Evolutionary conservation across 2,888 invertebrate species (phyloP).

Genomic region (Xylota sylvarum): DNA sequence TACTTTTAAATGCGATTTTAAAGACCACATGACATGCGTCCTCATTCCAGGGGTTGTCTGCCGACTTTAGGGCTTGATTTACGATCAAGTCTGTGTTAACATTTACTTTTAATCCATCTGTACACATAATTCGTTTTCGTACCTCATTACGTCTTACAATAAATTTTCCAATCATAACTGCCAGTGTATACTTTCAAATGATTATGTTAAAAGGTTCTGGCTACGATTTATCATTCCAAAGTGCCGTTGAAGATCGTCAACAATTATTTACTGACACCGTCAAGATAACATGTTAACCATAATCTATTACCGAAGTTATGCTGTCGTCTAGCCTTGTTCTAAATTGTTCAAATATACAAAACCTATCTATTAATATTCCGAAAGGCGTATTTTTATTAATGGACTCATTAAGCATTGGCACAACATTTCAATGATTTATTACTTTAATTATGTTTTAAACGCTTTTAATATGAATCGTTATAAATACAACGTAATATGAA

Average conservation of each 20-base stretch:
- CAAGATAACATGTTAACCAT: background rate
- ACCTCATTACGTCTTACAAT: background rate
- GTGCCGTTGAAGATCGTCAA: background rate
- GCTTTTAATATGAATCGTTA: too few relatives aligned
- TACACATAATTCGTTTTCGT: slow-evolving; percentile 1
- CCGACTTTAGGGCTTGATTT: background rate
- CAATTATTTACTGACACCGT: background rate
- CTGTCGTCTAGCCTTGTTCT: background rate
- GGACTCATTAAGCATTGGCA: background rate
- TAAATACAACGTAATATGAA: too few relatives aligned
- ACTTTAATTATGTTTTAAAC: background rate
- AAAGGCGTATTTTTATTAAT: background rate
- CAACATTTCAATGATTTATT: background rate
- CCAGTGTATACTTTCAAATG: background rate
- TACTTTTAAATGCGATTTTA: background rate
- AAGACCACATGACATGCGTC: background rate
- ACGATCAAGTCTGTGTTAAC: background rate
- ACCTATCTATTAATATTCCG: background rate
- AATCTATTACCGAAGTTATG: slow-evolving; percentile 5
- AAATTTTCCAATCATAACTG: background rate
- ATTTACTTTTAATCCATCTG: background rate
- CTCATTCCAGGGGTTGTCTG: background rate
- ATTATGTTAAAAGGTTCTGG: background rate
- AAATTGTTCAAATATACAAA: background rate
- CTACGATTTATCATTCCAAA: background rate